phyloP scores from a whole-genome alignment of 2,797 vertebrate genomes.

The Esox masquinongy region DNA sequence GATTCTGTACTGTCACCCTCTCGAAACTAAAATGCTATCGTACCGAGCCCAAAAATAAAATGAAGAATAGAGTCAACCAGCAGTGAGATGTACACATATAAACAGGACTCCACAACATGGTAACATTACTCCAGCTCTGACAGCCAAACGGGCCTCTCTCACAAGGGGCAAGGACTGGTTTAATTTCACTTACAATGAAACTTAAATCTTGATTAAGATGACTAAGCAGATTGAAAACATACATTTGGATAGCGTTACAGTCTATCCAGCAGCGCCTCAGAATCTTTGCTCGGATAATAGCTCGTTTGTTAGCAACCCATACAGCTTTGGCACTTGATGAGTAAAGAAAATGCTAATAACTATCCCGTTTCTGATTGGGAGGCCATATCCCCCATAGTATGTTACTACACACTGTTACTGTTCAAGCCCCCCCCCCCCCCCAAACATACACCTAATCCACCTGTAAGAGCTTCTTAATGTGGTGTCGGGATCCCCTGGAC shows the following conservation, averaged over 20 bases:
- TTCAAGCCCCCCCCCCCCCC: conserved; percentile 15
- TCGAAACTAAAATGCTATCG: no score
- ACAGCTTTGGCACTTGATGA: conserved; percentile 39
- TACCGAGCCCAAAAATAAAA: no score
- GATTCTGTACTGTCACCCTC: no score
- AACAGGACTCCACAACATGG: conserved; percentile 29
- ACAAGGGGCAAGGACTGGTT: conserved; percentile 54
- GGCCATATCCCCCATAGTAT: background rate
- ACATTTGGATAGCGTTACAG: conserved; percentile 54
- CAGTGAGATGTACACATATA: conserved; percentile 22
- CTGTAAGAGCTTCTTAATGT: conserved; percentile 75
- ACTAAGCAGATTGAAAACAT: conserved; percentile 52
- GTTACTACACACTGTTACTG: background rate
- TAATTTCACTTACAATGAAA: conserved; percentile 63
- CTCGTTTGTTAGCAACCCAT: conserved; percentile 60
- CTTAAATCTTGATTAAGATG: conserved; percentile 60
- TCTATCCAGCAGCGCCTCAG: conserved; percentile 39
- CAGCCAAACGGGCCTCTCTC: conserved; percentile 62
- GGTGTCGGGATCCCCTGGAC: conserved; percentile 61
- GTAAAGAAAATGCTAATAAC: conserved; percentile 35
- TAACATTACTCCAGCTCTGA: conserved; percentile 54
- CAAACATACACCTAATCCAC: conserved; percentile 72
- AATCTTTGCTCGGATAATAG: conserved; percentile 56
- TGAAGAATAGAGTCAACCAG: conserved; percentile 20
- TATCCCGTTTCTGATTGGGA: conserved; percentile 31